phyloP scores from a whole-genome alignment of 2,113 vertebrate genomes.

The Stigmatopora nigra region DNA sequence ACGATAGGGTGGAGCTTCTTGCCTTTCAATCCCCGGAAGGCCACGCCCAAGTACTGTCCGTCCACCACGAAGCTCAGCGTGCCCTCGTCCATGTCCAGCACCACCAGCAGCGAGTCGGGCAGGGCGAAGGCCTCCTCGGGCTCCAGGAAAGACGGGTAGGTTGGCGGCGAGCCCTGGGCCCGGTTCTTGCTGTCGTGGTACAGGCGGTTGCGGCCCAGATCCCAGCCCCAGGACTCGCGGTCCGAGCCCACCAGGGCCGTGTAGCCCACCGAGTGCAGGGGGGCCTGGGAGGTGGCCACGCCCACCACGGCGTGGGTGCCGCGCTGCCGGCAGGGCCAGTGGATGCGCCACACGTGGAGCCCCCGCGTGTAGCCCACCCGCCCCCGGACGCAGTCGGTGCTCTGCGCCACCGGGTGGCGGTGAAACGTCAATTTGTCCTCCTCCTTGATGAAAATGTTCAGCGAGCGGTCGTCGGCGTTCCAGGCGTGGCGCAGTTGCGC shows the following conservation, averaged over 20 bases:
- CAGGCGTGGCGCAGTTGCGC: conserved; percentile 85
- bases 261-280: conserved; percentile 91
- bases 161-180: conserved; percentile 75
- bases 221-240: conserved; percentile 95
- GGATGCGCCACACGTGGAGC: conserved; percentile 89
- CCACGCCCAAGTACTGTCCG: conserved; percentile 94
- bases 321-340: conserved; percentile 86
- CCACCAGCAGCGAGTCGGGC: conserved; percentile 87
- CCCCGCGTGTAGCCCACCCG: conserved; percentile 87
- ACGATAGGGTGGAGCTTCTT: conserved; percentile 95
- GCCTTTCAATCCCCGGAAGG: conserved; percentile 91
- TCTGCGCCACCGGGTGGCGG: conserved; percentile 92
- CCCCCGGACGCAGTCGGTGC: conserved; percentile 91
- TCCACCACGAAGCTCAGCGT: conserved; percentile 95
- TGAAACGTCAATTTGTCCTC: conserved; percentile 94
- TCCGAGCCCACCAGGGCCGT: conserved; percentile 89
- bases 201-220: conserved; percentile 91
- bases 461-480: conserved; percentile 93
- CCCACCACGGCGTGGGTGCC: conserved; percentile 93
- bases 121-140: conserved; percentile 88
- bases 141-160: conserved; percentile 88
- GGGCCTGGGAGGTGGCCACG: conserved; percentile 80
- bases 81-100: conserved; percentile 98
- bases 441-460: conserved; percentile 96
- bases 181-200: conserved; percentile 93